Base-by-base conservation (phyloP, 2,888 invertebrate species). In the Cheilosia variabilis region DNA sequence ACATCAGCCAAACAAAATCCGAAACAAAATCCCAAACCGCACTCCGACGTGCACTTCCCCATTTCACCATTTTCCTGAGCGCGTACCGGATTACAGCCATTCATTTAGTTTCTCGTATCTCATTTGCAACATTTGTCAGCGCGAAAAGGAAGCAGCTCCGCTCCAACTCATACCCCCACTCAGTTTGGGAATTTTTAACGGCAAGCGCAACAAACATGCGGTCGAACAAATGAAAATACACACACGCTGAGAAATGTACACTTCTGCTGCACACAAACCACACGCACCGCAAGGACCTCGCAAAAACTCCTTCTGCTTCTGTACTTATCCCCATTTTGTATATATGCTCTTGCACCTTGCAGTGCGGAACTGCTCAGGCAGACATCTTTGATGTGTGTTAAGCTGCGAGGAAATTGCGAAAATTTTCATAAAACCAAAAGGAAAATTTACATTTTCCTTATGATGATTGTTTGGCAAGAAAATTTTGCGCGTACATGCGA, bases 391-490 rank as follows among this genome's bases (percentile, higher is more conserved):
- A 43, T 31, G 60, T 53, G 62, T 27, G 76, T 62, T 68, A 66
- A 37, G 58, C 68, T 50, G 66, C 41, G 66, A 45, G 68, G 45
- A 60, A 77, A 77, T 68, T 72, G 63, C 65, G 71, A 79, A 75
- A 75, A 63, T 60, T 31, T 31, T 71, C 63, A 66, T 58, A 71
- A 75, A 75, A 84, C 73, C 84, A 69, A 79, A 75, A 63, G 75
- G 55, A 80, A 80, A 82, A 84, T 80, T 75, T 84, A 71, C 84
- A 84, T 84, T 84, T 76, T 84, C 69, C 78, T 78, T 78, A 78
- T 69, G 78, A 78, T 78, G 80, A 75, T 71, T 75, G 75, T 80
- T 68, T 60, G 62, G 19, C 24, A 62, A 65, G 63, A 27, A 60
- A 73, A 55, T 34, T 27, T 27, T 55, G 63, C 45, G 50, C 37